Evolutionary conservation across 2,888 invertebrate species (phyloP).

Genomic region (Drosophila meridionalis): DNA sequence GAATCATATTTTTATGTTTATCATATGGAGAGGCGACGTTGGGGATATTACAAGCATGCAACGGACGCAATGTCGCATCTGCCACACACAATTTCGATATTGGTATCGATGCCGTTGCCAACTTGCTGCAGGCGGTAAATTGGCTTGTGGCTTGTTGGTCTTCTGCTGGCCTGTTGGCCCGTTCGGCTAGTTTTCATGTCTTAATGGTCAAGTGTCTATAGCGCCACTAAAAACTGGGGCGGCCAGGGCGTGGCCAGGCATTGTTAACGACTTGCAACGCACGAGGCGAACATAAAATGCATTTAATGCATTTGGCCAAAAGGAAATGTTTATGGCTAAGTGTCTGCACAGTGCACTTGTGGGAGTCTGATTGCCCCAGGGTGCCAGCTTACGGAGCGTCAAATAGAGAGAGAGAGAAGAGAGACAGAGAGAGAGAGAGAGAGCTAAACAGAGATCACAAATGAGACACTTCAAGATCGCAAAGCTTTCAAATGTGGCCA

Average conservation of each 20-base stretch:
- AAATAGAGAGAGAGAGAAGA: background rate
- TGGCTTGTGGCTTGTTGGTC: conserved; percentile 22
- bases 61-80: conserved; percentile 23
- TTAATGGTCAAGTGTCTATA: conserved; percentile 51
- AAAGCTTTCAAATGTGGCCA: background rate
- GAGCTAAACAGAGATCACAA: background rate
- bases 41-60: background rate
- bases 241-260: conserved; percentile 3
- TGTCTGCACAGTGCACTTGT: conserved; percentile 1
- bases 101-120: conserved; percentile 33
- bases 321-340: conserved; percentile 43
- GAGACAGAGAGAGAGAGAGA: background rate
- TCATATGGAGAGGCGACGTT: background rate
- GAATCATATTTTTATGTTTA: background rate
- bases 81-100: conserved; percentile 55
- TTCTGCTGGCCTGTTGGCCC: conserved; percentile 13
- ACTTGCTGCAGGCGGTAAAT: conserved; percentile 17
- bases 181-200: conserved; percentile 33
- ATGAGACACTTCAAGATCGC: background rate
- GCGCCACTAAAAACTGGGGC: conserved; percentile 37
- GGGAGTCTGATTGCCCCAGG: conserved; percentile 1
- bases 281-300: conserved; percentile 46
- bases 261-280: conserved; percentile 54
- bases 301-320: conserved; percentile 47
- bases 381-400: background rate